These are phyloP conservation scores for Diarsia dahlii DNA, from an alignment of 2,888 invertebrate genomes.

Conservation along the genomic window DNA sequence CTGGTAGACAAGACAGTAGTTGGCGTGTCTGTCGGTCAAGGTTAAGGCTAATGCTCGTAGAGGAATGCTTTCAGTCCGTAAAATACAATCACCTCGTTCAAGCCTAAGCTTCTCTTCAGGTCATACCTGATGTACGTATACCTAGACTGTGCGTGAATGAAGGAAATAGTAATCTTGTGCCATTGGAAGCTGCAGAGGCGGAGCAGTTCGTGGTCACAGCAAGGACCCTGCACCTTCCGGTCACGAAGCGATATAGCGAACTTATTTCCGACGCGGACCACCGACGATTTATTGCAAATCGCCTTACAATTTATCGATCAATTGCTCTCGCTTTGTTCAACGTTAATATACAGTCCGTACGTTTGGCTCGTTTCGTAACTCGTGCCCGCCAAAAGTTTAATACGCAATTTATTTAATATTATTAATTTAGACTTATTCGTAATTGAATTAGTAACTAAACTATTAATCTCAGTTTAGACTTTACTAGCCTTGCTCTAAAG, in stretches of 20 bases:
- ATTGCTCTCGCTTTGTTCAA: slow-evolving; percentile 53
- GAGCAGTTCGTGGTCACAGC: slow-evolving; percentile 66
- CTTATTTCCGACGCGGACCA: slow-evolving; percentile 75
- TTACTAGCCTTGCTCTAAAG: slow-evolving; percentile 13
- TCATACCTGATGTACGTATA: not conserved
- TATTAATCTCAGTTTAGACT: slow-evolving; percentile 45
- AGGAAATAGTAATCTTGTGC: slow-evolving; percentile 50
- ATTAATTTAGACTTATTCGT: slow-evolving; percentile 32
- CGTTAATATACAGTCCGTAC: slow-evolving; percentile 44
- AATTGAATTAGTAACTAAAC: slow-evolving; percentile 49
- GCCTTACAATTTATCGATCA: slow-evolving; percentile 67
- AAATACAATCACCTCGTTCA: slow-evolving; percentile 2
- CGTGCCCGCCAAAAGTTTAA: slow-evolving; percentile 54
- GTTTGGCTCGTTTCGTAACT: slow-evolving; percentile 51
- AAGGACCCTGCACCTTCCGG: slow-evolving; percentile 79
- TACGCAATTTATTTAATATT: slow-evolving; percentile 52
- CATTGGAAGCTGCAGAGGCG: slow-evolving; percentile 44
- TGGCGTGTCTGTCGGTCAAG: slow-evolving; percentile 27
- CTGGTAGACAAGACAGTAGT: slow-evolving; percentile 10
- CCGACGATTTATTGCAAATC: slow-evolving; percentile 70
- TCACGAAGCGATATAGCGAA: slow-evolving; percentile 74
- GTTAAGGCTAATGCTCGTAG: slow-evolving; percentile 31
- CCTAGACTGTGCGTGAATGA: slow-evolving; percentile 30
- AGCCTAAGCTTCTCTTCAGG: not conserved
- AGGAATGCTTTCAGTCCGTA: slow-evolving; percentile 26